Evolutionary conservation across 2,113 vertebrate genomes (phyloP), one percentile per base, ranked within the genome.

Genomic region (Megatriorchis doriae): DNA sequence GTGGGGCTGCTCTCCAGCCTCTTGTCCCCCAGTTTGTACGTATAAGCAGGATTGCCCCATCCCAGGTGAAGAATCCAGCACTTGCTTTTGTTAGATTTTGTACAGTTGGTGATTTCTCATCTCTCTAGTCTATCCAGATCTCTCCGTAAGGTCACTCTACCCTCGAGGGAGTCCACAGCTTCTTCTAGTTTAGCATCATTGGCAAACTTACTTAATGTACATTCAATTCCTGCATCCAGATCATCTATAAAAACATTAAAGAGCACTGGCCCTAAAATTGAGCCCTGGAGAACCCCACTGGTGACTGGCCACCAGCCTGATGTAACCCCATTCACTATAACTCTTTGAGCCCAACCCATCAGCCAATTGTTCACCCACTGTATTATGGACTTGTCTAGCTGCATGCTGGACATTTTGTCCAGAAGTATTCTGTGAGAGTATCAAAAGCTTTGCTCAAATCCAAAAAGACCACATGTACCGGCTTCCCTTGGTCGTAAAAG

Each of bases 21-120:
- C 45, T 73, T 1, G 1, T 63, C 27, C 15, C 13, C 22, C 1
- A 34, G 0, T 81, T 61, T 40, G 6, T 16, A 50, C 3, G 3
- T 21, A 56, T 34, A 26, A 58, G 13, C 18, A 53, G 47, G 34
- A 79, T 42, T 34, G 42, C 12, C 8, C 13, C 6, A 20, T 50
- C 8, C 8, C 27, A 73, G 14, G 3, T 43, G 20, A 7, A 71
- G 11, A 88, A 88, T 53, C 9, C 31, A 9, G 27, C 31, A 29
- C 9, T 75, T 75, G 9, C 3, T 42, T 9, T 27, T 62, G 7
- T 63, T 63, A n/a, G 2, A 55, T 43, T 84, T 61, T 11, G 5
- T 65, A 7, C 2, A 5, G 17, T 1, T 23, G 31, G 6, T 55
- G 31, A 59, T 47, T 80, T 7, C 17, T 16, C 21, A 40, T n/a